These are phyloP conservation scores for Drosophila melanocephala DNA, from an alignment of 2,888 invertebrate genomes.

Conservation along the genomic window DNA sequence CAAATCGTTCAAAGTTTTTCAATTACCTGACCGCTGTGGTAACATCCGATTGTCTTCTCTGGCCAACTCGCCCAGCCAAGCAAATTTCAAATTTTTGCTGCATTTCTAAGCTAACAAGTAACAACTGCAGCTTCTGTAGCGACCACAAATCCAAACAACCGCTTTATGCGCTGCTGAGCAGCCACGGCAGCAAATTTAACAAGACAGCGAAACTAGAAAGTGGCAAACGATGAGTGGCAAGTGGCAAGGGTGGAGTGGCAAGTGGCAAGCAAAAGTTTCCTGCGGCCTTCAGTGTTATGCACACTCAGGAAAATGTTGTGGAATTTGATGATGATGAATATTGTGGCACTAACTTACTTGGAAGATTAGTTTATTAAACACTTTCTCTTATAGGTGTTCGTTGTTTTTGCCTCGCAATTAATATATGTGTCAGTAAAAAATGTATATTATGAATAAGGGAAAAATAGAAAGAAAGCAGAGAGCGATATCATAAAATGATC, in stretches of 20 bases:
- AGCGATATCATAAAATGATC: too few species aligned
- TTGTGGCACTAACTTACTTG: slow-evolving; percentile 25
- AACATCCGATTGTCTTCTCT: slow-evolving; percentile 33
- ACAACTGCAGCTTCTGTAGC: slow-evolving; percentile 12
- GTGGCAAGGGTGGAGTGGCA: slow-evolving; percentile 22
- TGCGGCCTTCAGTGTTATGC: slow-evolving; percentile 26
- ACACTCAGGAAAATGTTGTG: slow-evolving; percentile 26
- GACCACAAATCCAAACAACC: slow-evolving; percentile 26
- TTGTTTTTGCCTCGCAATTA: not conserved
- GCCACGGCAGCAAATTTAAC: slow-evolving; percentile 36
- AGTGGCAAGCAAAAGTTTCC: slow-evolving; percentile 22
- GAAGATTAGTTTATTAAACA: slow-evolving; percentile 39
- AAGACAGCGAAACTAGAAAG: slow-evolving; percentile 56
- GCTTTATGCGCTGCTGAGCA: slow-evolving; percentile 44
- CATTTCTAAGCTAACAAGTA: slow-evolving; percentile 24
- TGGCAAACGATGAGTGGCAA: slow-evolving; percentile 42
- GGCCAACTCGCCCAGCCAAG: slow-evolving; percentile 13
- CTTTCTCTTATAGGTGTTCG: not conserved
- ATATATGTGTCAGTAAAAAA: not conserved
- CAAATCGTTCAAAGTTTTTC: slow-evolving; percentile 66
- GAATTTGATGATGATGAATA: slow-evolving; percentile 57
- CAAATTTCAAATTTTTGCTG: slow-evolving; percentile 36
- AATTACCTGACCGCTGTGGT: slow-evolving; percentile 69
- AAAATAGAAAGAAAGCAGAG: not conserved
- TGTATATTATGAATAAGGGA: not conserved